Evolutionary conservation across 2,113 vertebrate species (phyloP), one percentile per base, ranked within the genome.

Genomic region (Orthonyx spaldingii): DNA sequence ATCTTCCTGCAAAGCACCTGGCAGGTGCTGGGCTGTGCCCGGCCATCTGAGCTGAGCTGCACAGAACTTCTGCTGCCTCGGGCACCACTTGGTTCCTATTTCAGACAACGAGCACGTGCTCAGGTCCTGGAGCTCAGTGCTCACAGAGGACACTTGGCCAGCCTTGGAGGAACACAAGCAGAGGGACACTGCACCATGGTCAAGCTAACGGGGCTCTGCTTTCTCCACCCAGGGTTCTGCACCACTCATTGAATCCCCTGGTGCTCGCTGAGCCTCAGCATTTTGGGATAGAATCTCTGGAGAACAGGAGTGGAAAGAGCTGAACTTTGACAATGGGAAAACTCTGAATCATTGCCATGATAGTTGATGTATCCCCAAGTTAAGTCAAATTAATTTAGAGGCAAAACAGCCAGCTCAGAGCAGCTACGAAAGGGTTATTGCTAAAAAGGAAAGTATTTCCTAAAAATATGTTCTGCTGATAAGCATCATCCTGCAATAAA

Each of bases 261-360:
- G 96, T 56, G 94, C 94, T 89, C 97, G 88, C 85, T 84, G 95
- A 95, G 97, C 86, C 96, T 96, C 53, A 86, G 95, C 55, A 47
- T 71, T 96, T 86, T 96, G 96, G 96, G 94, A 84, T 88, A 94
- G 75, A 96, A 70, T 41, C 88, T 94, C 96, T 93, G 92, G 65
- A 96, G 92, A 86, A 95, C 16, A 83, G 91, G 95, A 96, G 87
- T 0, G 90, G 94, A 81, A 57, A 94, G 42, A 91, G 87, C 55
- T 68, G 84, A 91, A 84, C 30, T 92, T 75, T 90, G 94, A 89
- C 55, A 72, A 79, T 15, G 53, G 69, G 69, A 71, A 84, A 76
- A 20, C 21, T 59, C 76, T 50, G 65, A 8, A 47, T 55, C n/a
- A 16, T 13, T 27, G 30, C 46, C 39, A 39, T 50, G 60, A 41